A percentile compares a stretch with the other conserved stretches of the same genome.
Conservation (phyloP, 2,797 vertebrate genomes). For the Neostethus bicornis region DNA sequence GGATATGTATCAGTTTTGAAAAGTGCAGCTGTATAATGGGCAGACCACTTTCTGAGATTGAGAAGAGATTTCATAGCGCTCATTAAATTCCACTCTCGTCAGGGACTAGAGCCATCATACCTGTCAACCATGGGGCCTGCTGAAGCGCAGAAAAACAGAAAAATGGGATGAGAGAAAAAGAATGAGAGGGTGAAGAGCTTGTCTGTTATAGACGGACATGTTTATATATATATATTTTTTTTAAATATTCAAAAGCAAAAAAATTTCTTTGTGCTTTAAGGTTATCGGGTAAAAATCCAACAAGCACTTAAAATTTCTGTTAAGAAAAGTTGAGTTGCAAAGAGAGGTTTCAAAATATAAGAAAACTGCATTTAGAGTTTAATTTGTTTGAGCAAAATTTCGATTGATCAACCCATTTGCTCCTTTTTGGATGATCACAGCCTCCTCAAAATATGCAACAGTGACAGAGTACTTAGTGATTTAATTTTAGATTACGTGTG, state of each 20-base stretch:
- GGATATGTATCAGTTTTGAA: slow-evolving; percentile 31
- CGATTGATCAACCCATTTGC: no score
- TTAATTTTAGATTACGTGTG: no score
- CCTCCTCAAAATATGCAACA: no score
- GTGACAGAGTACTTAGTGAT: no score
- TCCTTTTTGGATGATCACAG: no score
- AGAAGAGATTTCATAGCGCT: slow-evolving; percentile 51
- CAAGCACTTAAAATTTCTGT: neutral
- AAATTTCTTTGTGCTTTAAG: slow-evolving; percentile 26
- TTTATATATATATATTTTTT: slow-evolving; percentile 57
- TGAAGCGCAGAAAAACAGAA: slow-evolving; percentile 34
- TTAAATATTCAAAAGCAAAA: slow-evolving; percentile 22
- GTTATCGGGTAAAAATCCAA: slow-evolving; percentile 1
- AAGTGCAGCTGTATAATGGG: slow-evolving; percentile 47
- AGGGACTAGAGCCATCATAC: slow-evolving; percentile 42
- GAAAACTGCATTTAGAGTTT: no score
- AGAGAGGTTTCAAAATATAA: neutral
- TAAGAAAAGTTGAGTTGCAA: neutral
- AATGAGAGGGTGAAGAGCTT: slow-evolving; percentile 29
- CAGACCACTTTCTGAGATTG: slow-evolving; percentile 44
- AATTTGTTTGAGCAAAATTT: no score
- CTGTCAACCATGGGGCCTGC: slow-evolving; percentile 40
- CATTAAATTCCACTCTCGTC: slow-evolving; percentile 59
- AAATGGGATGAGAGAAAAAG: neutral
- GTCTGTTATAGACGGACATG: slow-evolving; percentile 21